Conservation (phyloP, 2,888 invertebrate genomes). For the Leptopterna dolabrata region DNA sequence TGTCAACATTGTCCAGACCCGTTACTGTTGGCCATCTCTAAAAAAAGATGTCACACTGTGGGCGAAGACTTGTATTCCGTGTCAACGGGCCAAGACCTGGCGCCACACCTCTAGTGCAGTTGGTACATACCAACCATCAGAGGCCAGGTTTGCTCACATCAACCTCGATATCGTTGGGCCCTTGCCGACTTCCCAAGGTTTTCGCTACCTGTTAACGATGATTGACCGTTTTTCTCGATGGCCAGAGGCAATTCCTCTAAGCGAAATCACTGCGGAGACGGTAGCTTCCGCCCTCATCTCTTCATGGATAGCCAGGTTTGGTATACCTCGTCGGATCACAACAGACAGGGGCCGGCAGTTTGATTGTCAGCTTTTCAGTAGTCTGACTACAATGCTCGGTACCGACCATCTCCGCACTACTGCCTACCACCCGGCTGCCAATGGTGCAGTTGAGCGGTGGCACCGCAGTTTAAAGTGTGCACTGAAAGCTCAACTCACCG, state of each 20-base stretch:
- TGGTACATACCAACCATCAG: background rate
- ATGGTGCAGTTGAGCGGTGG: constrained; percentile 63
- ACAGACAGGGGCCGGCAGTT: background rate
- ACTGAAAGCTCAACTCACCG: constrained; percentile 57
- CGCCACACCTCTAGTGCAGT: background rate
- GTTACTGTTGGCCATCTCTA: too few species aligned
- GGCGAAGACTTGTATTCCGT: constrained; percentile 10
- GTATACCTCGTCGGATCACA: background rate
- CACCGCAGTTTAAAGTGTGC: constrained; percentile 67
- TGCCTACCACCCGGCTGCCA: constrained; percentile 5
- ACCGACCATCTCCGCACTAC: background rate
- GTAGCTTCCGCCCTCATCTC: constrained; percentile 60
- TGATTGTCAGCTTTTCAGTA: background rate
- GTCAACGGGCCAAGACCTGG: constrained; percentile 10
- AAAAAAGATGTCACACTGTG: constrained; percentile 5
- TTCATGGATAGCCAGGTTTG: background rate
- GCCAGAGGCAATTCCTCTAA: constrained; percentile 66
- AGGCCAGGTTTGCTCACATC: background rate
- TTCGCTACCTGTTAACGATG: constrained; percentile 65
- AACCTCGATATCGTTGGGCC: constrained; percentile 20
- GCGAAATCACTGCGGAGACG: constrained; percentile 66
- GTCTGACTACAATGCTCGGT: background rate
- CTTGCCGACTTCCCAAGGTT: constrained; percentile 44
- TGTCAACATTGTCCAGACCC: background rate
- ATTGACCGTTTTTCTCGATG: constrained; percentile 66